phyloP scores from a whole-genome alignment of 2,888 invertebrate genomes.

The Chironomus riparius region DNA sequence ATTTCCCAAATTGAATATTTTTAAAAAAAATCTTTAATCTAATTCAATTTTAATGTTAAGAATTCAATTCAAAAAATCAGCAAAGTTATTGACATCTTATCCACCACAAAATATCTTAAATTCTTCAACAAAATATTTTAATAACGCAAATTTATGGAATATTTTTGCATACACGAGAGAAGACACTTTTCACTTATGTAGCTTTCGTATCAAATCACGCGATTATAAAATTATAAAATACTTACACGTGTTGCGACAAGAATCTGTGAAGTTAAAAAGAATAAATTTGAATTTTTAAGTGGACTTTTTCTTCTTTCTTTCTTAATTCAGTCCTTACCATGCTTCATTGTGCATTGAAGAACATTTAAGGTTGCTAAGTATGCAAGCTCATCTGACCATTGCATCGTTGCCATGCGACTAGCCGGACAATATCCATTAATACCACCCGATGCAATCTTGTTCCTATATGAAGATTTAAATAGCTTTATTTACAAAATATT shows the following conservation, averaged over 20 bases:
- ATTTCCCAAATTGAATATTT: too few relatives aligned
- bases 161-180: background rate
- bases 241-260: slow-evolving; percentile 12
- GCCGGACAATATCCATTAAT: slow-evolving; percentile 15
- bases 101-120: too few relatives aligned
- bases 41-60: too few relatives aligned
- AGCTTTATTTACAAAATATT: background rate
- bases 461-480: slow-evolving; percentile 2
- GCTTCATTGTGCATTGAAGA: slow-evolving; percentile 18
- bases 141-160: background rate
- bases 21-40: too few relatives aligned
- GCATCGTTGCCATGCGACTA: slow-evolving; percentile 19
- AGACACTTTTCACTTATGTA: background rate
- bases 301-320: too few relatives aligned
- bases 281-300: background rate
- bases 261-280: background rate
- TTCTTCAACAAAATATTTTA: too few relatives aligned
- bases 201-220: background rate
- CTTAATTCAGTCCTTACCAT: background rate
- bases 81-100: too few relatives aligned
- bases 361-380: slow-evolving; percentile 20
- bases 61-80: too few relatives aligned
- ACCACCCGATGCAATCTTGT: slow-evolving; percentile 17
- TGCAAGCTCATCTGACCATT: slow-evolving; percentile 18
- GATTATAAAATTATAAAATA: background rate